These are phyloP conservation scores for Calosoma granatense DNA, from an alignment of 1,140 invertebrate species.

Conservation along the genomic window DNA sequence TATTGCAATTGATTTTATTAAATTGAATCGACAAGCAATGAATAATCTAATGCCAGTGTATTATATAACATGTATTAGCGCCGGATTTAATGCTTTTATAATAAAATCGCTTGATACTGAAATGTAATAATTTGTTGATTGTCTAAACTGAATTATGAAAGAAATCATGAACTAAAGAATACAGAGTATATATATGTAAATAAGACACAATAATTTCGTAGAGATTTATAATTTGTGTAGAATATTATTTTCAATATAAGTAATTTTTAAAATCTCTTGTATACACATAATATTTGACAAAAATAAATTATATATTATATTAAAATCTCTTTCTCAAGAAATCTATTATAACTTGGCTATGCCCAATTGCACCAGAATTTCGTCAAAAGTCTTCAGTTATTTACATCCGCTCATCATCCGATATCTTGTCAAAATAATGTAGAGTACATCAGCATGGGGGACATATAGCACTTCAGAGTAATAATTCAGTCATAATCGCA, in stretches of 20 bases:
- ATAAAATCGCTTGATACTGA: too few relatives aligned
- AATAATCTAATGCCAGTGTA: too few relatives aligned
- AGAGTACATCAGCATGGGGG: neutral
- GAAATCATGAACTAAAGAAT: too few relatives aligned
- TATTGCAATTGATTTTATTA: too few relatives aligned
- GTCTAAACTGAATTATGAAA: too few relatives aligned
- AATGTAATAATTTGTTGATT: too few relatives aligned
- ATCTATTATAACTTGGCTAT: slow-evolving; percentile 6
- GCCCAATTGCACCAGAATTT: slow-evolving; percentile 6
- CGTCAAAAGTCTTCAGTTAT: neutral
- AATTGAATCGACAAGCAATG: too few relatives aligned
- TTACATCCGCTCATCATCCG: too few relatives aligned
- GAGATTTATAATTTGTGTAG: slow-evolving; percentile 6
- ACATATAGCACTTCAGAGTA: too few relatives aligned
- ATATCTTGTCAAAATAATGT: neutral
- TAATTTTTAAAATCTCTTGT: neutral
- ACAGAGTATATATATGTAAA: neutral
- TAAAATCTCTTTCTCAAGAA: neutral
- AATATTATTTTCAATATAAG: neutral
- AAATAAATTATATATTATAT: slow-evolving; percentile 5
- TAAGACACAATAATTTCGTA: slow-evolving; percentile 1
- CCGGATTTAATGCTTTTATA: too few relatives aligned
- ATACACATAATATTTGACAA: slow-evolving; percentile 1
- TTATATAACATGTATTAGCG: too few relatives aligned
- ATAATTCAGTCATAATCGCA: too few relatives aligned